Evolutionary conservation across 2,797 vertebrate genomes (phyloP).

Genomic region (Heteromormyrus szaboi): DNA sequence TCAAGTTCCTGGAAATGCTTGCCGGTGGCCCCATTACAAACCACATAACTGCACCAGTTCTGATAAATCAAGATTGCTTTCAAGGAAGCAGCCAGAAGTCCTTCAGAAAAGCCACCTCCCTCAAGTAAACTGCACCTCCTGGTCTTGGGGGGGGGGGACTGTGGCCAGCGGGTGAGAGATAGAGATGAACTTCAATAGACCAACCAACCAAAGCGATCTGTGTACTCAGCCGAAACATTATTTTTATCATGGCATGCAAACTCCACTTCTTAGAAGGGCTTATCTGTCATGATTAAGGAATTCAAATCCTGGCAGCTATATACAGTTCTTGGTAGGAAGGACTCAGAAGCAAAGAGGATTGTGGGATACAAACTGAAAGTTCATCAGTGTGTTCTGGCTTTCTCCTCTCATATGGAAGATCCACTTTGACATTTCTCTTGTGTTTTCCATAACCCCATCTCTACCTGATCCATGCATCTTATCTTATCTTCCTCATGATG

Average conservation of each 20-base stretch:
- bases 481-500: neutral
- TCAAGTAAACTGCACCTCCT: neutral
- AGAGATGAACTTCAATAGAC: neutral
- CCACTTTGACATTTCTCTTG: neutral
- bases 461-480: neutral
- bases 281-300: neutral
- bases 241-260: neutral
- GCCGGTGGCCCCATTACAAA: constrained; percentile 32
- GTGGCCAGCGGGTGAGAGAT: neutral
- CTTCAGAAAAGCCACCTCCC: neutral
- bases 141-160: neutral
- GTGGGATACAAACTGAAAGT: neutral
- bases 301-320: neutral
- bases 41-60: neutral
- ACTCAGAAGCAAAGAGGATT: neutral
- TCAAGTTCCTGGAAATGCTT: constrained; percentile 43
- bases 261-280: neutral
- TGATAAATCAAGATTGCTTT: constrained; percentile 11
- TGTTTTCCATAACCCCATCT: neutral
- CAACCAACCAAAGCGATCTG: neutral
- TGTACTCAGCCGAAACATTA: neutral
- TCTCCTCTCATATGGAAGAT: neutral
- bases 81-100: neutral
- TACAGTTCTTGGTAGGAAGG: neutral
- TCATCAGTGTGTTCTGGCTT: neutral